Evolutionary conservation across 2,797 vertebrate species (phyloP).

Genomic region (Danio kyathit): DNA sequence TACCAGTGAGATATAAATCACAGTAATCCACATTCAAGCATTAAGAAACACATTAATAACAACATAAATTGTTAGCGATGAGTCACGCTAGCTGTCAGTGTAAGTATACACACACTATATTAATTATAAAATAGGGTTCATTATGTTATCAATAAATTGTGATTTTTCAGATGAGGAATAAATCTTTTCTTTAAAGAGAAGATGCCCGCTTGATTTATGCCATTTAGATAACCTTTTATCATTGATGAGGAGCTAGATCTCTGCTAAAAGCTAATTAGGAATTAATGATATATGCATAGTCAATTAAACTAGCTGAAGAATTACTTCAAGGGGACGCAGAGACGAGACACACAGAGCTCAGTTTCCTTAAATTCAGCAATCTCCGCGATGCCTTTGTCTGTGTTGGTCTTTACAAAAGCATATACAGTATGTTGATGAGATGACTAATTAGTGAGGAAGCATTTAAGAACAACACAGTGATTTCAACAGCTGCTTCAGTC

Average conservation of each 20-base stretch:
- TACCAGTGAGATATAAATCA: not conserved
- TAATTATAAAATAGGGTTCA: not conserved
- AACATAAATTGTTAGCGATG: not conserved
- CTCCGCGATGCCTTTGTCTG: conserved; percentile 3
- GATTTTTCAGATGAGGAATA: not conserved
- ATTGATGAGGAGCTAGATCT: conserved; percentile 20
- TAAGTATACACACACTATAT: not conserved
- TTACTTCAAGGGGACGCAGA: conserved; percentile 12
- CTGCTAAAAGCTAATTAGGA: conserved; percentile 52
- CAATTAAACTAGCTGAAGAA: conserved; percentile 34
- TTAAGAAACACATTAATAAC: not conserved
- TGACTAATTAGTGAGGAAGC: conserved; percentile 9
- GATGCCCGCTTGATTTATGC: conserved; percentile 21
- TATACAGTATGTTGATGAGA: conserved; percentile 18
- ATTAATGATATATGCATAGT: conserved; percentile 52
- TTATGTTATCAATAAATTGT: not conserved
- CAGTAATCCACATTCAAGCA: not conserved
- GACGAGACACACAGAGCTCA: not conserved
- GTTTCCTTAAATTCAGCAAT: conserved; percentile 17
- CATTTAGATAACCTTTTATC: conserved; percentile 14
- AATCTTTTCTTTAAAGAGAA: conserved; percentile 8
- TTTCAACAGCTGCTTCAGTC: too few species aligned
- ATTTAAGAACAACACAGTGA: conserved; percentile 8
- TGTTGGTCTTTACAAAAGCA: conserved; percentile 36
- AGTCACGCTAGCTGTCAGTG: not conserved